phyloP scores from a whole-genome alignment of 2,113 vertebrate species.

The Mohoua ochrocephala region DNA sequence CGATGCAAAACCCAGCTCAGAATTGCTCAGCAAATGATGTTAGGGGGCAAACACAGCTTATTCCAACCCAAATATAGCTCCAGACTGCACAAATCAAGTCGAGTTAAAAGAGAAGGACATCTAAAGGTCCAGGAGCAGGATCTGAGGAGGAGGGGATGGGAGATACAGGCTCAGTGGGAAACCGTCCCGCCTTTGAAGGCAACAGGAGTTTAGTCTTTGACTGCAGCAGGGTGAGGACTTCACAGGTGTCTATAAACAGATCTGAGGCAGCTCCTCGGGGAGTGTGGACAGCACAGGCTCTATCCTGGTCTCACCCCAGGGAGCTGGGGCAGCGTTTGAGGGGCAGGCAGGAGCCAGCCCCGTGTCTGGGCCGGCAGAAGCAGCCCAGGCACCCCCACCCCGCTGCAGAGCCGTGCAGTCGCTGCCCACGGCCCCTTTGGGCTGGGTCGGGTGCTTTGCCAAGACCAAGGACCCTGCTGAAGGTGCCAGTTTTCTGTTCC shows the following conservation, averaged over 20 bases:
- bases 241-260: neutral
- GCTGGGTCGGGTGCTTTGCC: neutral
- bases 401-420: rapidly evolving
- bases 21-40: neutral
- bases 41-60: neutral
- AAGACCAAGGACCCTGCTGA: neutral
- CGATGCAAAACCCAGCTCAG: neutral
- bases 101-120: neutral
- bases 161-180: neutral
- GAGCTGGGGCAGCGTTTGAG: neutral
- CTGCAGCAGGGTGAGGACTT: neutral
- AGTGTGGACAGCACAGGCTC: neutral
- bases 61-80: constrained; percentile 14
- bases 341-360: neutral
- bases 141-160: neutral
- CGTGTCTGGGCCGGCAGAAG: rapidly evolving
- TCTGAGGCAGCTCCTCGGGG: neutral
- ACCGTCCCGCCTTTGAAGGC: neutral
- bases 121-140: neutral
- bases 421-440: rapidly evolving
- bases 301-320: neutral
- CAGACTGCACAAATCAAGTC: neutral
- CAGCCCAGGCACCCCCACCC: neutral
- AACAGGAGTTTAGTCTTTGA: neutral
- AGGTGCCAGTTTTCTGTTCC: neutral